Conservation (phyloP, 2,797 vertebrate species). For the Sus cebifrons region DNA sequence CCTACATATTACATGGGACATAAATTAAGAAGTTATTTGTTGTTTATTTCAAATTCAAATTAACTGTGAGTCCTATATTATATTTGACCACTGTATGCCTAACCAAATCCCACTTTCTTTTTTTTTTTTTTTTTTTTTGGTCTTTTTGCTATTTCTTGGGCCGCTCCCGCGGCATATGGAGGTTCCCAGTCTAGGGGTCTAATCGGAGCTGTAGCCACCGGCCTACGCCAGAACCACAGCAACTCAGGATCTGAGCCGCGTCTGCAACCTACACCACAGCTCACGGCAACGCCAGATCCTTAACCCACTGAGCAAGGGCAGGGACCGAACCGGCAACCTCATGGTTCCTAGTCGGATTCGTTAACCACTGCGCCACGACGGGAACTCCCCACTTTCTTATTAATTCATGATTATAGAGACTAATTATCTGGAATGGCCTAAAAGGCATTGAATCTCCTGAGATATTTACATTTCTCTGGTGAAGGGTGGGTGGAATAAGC, state of each 20-base stretch:
- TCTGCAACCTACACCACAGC: no score
- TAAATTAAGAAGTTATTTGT: background rate
- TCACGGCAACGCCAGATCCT: no score
- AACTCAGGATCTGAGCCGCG: no score
- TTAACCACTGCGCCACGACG: no score
- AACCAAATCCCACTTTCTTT: background rate
- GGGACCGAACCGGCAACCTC: no score
- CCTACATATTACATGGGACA: background rate
- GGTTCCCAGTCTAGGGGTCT: no score
- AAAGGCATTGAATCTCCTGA: background rate
- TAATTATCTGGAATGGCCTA: background rate
- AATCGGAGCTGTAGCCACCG: no score
- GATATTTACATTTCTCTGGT: background rate
- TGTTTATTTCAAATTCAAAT: conserved; percentile 36
- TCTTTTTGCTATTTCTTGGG: no score
- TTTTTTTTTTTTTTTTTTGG: background rate
- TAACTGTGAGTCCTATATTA: background rate
- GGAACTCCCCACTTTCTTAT: background rate
- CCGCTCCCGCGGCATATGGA: no score
- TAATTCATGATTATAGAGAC: background rate
- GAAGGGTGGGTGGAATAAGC: background rate
- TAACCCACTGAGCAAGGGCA: no score
- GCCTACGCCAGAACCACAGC: no score
- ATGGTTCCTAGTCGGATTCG: no score
- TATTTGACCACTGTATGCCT: background rate